phyloP scores from a whole-genome alignment of 2,888 invertebrate genomes.

The Hymenopus coronatus region DNA sequence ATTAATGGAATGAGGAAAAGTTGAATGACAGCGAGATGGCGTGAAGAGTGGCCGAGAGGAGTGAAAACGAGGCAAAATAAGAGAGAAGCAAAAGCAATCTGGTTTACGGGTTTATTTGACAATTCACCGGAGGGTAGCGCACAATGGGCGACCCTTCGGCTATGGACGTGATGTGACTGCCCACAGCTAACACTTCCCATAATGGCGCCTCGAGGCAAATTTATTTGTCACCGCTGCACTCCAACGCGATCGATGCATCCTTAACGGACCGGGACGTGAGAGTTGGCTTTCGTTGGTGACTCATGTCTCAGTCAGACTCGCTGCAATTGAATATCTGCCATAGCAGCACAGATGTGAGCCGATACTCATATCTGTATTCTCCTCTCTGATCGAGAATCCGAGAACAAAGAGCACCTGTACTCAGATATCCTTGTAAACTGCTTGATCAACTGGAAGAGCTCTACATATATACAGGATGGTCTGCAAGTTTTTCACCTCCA shows the following conservation, averaged over 20 bases:
- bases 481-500: too few relatives aligned
- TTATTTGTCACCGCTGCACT: neutral
- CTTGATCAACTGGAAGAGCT: too few relatives aligned
- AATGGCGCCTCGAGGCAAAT: neutral
- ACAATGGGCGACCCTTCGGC: slow-evolving; percentile 20
- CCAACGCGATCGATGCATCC: neutral
- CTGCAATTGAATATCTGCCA: neutral
- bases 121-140: slow-evolving; percentile 28
- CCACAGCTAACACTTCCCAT: neutral
- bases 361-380: too few relatives aligned
- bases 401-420: too few relatives aligned
- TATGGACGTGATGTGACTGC: neutral
- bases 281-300: neutral
- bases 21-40: neutral
- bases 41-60: neutral
- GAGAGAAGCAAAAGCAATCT: slow-evolving; percentile 24
- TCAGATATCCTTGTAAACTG: accelerated
- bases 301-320: neutral
- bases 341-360: too few relatives aligned
- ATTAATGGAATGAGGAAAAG: neutral
- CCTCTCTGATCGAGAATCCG: too few relatives aligned
- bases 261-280: neutral
- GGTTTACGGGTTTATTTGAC: slow-evolving; percentile 30
- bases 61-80: neutral
- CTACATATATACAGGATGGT: too few relatives aligned